phyloP scores from a whole-genome alignment of 23 tunicate species.

The Ascidia mentula region DNA sequence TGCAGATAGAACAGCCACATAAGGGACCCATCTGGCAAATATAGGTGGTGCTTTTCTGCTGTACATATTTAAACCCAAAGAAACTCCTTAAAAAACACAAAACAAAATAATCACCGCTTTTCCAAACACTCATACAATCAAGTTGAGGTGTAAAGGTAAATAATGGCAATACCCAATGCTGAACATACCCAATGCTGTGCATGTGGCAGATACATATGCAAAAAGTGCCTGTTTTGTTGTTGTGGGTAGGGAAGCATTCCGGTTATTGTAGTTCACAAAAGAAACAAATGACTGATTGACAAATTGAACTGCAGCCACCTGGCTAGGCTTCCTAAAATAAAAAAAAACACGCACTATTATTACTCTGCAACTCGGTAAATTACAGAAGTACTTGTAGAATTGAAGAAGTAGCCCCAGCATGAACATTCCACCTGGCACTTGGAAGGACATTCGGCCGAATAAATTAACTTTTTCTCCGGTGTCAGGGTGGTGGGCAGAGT shows the following conservation, averaged over 20 bases:
- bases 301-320: conserved; percentile 84
- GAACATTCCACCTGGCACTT: conserved; percentile 94
- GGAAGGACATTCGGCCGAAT: conserved; percentile 86
- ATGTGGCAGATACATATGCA: conserved; percentile 69
- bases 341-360: background rate
- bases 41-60: conserved; percentile 77
- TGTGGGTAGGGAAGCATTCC: conserved; percentile 71
- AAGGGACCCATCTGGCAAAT: conserved; percentile 86
- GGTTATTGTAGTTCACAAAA: conserved; percentile 83
- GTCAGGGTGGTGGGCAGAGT: conserved; percentile 89
- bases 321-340: conserved; percentile 56
- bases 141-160: no score
- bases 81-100: background rate
- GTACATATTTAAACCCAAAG: background rate
- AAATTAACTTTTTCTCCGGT: conserved; percentile 76
- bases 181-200: conserved; percentile 63
- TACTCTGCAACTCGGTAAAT: background rate
- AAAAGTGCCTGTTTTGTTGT: conserved; percentile 57
- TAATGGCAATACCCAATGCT: no score
- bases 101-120: no score
- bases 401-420: conserved; percentile 80
- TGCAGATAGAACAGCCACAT: conserved; percentile 93
- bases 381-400: conserved; percentile 51
- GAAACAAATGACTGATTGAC: conserved; percentile 83
- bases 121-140: no score